Percentiles rank a stretch among this genome's conserved stretches.
phyloP scores from a whole-genome alignment of 2,113 vertebrate species.

The Eublepharis macularius region DNA sequence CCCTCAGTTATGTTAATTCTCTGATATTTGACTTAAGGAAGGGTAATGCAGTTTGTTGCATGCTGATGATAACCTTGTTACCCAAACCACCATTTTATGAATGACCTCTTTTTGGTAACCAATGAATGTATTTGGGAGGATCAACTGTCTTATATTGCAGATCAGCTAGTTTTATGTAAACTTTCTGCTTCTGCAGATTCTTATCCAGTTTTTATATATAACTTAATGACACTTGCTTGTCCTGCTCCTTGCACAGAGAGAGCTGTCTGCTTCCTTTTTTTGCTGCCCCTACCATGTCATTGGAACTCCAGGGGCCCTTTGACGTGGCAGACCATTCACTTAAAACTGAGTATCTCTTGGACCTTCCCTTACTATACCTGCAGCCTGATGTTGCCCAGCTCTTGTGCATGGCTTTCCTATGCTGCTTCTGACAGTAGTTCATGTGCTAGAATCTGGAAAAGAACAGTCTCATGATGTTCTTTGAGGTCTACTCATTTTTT shows the following conservation, averaged over 20 bases:
- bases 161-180: neutral
- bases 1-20: conserved; percentile 19
- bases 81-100: conserved; percentile 7
- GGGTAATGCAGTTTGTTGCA: conserved; percentile 38
- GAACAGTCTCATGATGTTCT: neutral
- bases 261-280: neutral
- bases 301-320: neutral
- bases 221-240: neutral
- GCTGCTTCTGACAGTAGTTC: neutral
- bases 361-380: neutral
- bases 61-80: conserved; percentile 40
- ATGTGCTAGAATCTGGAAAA: neutral
- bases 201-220: neutral
- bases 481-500: neutral
- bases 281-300: neutral
- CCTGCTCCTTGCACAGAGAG: neutral
- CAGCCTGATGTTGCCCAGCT: neutral
- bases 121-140: neutral
- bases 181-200: neutral
- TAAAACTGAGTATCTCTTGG: neutral
- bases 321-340: neutral
- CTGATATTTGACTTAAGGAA: conserved; percentile 38
- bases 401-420: neutral
- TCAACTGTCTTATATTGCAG: neutral
- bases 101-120: conserved; percentile 32